Base-by-base conservation (phyloP, 2,113 vertebrate species). In the Pedetes capensis region DNA sequence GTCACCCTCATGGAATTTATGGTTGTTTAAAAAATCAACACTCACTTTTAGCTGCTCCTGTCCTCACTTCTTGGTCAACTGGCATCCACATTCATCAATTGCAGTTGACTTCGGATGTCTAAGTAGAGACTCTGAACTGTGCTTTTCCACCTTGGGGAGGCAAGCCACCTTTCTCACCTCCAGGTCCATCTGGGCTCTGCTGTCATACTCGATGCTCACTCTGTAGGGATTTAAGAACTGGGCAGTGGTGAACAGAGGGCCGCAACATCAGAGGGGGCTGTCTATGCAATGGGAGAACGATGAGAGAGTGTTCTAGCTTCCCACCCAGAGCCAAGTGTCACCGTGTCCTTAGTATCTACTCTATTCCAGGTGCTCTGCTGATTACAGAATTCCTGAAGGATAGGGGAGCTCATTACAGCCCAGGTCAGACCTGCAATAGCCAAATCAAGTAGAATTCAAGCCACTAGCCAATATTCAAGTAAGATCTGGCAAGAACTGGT, bases 11-110 rank as follows among this genome's bases (percentile, higher is more conserved):
- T 82, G 87, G 90, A 97, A 92, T 97, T 97, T 97, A 87, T 96
- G 96, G 80, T 87, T 96, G 87, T 96, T 98, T 97, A 85, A 97
- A 97, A 98, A 95, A 84, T 98, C 96, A 97, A 96, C 97, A 95
- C 59, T 10, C 81, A 81, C 89, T 98, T 96, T 66, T 66, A 95
- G 80, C 83, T 72, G 93, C 90, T 71, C 96, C 71, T 63, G 64
- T 96, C 87, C 95, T 97, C 63, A 94, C 92, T 98, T 93, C 81
- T 89, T 51, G 49, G 86, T 96, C 93, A 96, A 88, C 61, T 51
- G 91, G 75, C 3, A 0, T 27, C 82, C 91, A 80, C 89, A 97
- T 96, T 97, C 93, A 97, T 96, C 86, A 83, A 29, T n/a, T 82
- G 64, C 51, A 6, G 3, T 64, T 57, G 90, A n/a, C 63, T 94